Evolutionary conservation across 2,888 invertebrate genomes (phyloP).

Genomic region (Scaeva pyrastri): DNA sequence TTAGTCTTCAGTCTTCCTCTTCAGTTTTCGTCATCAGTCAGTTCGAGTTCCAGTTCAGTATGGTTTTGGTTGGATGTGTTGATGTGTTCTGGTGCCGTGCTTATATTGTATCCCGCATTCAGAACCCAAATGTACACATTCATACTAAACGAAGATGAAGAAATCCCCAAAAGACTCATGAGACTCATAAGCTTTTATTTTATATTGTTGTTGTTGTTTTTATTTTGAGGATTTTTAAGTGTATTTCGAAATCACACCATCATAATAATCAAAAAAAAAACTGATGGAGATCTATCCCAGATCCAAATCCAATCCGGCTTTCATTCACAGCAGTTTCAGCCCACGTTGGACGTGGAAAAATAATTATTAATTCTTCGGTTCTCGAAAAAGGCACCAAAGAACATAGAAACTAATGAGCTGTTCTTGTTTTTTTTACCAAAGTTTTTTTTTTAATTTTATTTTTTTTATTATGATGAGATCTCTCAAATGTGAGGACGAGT

Average conservation of each 20-base stretch:
- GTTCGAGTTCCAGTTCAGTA: conserved; percentile 9
- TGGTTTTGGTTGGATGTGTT: too few relatives aligned
- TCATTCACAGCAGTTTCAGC: conserved; percentile 10
- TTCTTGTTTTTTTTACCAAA: conserved; percentile 36
- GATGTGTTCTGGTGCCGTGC: conserved; percentile 20
- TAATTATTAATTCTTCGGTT: conserved; percentile 70
- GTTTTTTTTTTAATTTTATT: too few relatives aligned
- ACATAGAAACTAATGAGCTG: conserved; percentile 70
- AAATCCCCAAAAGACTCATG: conserved; percentile 60
- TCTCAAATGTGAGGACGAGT: conserved; percentile 37
- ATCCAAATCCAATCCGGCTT: conserved; percentile 6
- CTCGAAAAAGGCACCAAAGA: conserved; percentile 57
- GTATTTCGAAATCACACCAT: conserved; percentile 72
- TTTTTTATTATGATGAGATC: conserved; percentile 39
- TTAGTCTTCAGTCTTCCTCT: neutral
- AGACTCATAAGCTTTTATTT: conserved; percentile 57
- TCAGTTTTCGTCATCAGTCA: too few relatives aligned
- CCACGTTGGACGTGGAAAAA: conserved; percentile 63
- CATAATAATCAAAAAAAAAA: conserved; percentile 40
- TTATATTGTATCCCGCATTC: conserved; percentile 12
- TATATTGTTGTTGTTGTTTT: neutral
- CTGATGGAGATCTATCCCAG: conserved; percentile 49
- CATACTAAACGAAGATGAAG: conserved; percentile 28
- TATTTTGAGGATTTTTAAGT: conserved; percentile 49
- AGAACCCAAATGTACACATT: neutral